Conservation (phyloP, 30 jellyfish, hydroid and myxozoan genomes). For the Haliclystus octoradiatus region DNA sequence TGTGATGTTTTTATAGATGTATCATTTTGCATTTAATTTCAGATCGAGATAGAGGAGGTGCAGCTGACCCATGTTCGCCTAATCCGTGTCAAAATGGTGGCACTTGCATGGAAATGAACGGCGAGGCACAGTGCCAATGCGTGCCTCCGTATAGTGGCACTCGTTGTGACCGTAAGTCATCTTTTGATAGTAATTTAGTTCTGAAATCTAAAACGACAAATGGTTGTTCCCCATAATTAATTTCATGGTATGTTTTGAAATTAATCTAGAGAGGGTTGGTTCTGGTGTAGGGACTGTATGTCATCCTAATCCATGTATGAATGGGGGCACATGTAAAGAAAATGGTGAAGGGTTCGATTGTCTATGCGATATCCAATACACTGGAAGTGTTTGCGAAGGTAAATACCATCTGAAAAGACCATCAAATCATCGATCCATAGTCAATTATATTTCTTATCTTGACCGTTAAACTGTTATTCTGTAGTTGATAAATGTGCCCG, state of each 20-base stretch:
- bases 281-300: conserved; percentile 39
- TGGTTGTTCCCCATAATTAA: too few species aligned
- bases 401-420: background rate
- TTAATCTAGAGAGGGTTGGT: background rate
- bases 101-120: conserved; percentile 73
- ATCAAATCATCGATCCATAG: background rate
- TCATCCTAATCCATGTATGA: conserved; percentile 96
- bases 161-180: conserved; percentile 50
- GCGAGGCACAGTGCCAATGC: conserved; percentile 54
- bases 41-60: conserved; percentile 82
- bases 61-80: conserved; percentile 73
- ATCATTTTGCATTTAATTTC: conserved; percentile 1
- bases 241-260: too few species aligned
- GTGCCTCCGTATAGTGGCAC: conserved; percentile 58
- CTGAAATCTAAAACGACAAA: background rate
- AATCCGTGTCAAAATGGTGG: conserved; percentile 95
- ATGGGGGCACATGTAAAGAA: conserved; percentile 94
- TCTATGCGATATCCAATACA: conserved; percentile 84
- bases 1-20: background rate
- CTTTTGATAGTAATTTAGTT: background rate
- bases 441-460: too few species aligned
- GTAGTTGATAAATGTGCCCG: conserved; percentile 65
- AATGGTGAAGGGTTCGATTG: conserved; percentile 95
- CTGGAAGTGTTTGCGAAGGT: conserved; percentile 99
- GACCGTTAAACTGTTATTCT: too few species aligned